Conservation (phyloP, 2,113 vertebrate genomes). For the Helogale parvula region DNA sequence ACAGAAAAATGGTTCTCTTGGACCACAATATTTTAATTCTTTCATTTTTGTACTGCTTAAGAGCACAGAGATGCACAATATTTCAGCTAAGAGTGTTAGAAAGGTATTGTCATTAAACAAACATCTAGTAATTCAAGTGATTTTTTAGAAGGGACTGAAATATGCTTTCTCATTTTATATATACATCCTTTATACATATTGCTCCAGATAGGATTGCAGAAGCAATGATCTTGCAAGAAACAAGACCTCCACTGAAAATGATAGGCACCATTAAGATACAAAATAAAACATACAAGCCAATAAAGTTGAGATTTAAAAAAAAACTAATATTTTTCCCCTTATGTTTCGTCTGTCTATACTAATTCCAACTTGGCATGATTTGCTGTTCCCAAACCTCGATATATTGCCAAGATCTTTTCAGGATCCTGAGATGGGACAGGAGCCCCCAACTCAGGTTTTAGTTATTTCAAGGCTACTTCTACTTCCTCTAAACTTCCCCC, state of each 20-base stretch:
- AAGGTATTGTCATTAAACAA: not conserved
- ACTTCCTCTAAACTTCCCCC: not conserved
- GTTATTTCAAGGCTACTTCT: not conserved
- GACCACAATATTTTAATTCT: not conserved
- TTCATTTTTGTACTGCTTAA: not conserved
- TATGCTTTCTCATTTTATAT: not conserved
- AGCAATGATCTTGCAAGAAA: constrained; percentile 21
- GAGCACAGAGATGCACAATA: not conserved
- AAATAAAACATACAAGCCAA: not conserved
- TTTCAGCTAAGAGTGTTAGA: not conserved
- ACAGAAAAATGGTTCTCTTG: not conserved
- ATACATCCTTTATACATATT: not conserved
- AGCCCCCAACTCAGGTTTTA: not conserved
- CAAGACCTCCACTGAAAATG: not conserved
- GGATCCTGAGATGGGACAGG: not conserved
- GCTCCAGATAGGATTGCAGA: not conserved
- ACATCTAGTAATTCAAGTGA: not conserved
- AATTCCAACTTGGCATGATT: not conserved
- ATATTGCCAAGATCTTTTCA: not conserved
- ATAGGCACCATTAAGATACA: not conserved
- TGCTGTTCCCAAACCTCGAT: not conserved
- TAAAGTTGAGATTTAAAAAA: not conserved
- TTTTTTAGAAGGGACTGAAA: constrained; percentile 16
- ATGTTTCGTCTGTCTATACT: not conserved
- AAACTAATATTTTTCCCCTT: not conserved